Evolutionary conservation across 2,113 vertebrate genomes (phyloP).

Genomic region (Solea senegalensis): DNA sequence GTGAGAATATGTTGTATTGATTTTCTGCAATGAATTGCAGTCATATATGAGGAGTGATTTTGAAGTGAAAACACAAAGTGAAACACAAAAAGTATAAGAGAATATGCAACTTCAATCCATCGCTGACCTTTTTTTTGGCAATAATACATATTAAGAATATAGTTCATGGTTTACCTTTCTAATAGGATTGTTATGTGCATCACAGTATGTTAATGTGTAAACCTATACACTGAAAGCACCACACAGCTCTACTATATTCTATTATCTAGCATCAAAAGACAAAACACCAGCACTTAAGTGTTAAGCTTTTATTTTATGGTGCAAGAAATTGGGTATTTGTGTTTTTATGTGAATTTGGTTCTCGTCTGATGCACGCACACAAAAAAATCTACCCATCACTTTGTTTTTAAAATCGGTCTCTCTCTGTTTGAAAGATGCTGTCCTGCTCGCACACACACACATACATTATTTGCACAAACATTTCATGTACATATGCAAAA

Average conservation of each 20-base stretch:
- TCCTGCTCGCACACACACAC: neutral
- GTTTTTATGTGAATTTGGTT: neutral
- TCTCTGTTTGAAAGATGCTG: too few species aligned
- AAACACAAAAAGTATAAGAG: neutral
- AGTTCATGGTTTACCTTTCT: neutral
- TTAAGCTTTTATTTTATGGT: slow-evolving; percentile 28
- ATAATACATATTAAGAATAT: neutral
- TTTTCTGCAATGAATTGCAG: slow-evolving; percentile 51
- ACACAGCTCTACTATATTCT: neutral
- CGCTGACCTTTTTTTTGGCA: slow-evolving; percentile 4
- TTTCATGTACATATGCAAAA: slow-evolving; percentile 27
- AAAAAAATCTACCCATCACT: neutral
- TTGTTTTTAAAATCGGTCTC: neutral
- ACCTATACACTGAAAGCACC: neutral
- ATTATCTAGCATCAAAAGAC: neutral
- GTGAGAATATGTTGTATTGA: slow-evolving; percentile 50
- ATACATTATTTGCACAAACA: slow-evolving; percentile 13
- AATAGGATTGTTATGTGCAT: neutral
- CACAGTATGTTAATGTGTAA: neutral
- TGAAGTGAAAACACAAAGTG: neutral
- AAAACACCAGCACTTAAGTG: slow-evolving; percentile 4
- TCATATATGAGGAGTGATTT: slow-evolving; percentile 34
- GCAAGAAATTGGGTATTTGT: slow-evolving; percentile 6
- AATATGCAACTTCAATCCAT: neutral
- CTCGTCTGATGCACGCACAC: slow-evolving; percentile 3